Evolutionary conservation across 2,113 vertebrate genomes (phyloP).

Genomic region (Willisornis vidua): DNA sequence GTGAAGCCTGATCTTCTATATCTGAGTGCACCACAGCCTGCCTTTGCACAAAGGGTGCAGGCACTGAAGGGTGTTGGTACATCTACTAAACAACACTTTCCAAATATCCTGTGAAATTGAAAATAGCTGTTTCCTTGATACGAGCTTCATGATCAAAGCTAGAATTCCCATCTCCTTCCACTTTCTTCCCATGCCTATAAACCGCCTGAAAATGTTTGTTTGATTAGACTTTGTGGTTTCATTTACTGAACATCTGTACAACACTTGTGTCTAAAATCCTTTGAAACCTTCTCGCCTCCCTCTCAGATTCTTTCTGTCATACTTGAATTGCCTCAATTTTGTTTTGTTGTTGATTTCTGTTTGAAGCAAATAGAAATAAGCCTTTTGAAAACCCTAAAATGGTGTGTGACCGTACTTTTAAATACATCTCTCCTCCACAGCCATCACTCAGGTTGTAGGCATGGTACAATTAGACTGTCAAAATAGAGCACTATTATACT

Average conservation of each 20-base stretch:
- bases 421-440: neutral
- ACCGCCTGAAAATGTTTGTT: slow-evolving; percentile 47
- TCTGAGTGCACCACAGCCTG: neutral
- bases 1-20: neutral
- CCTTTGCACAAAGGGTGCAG: neutral
- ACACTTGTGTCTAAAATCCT: slow-evolving; percentile 49
- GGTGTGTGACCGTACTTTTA: neutral
- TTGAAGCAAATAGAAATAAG: neutral
- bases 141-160: slow-evolving; percentile 32
- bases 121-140: slow-evolving; percentile 46
- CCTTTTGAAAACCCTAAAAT: neutral
- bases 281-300: slow-evolving; percentile 5
- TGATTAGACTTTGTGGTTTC: slow-evolving; percentile 48
- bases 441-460: neutral
- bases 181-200: slow-evolving; percentile 51
- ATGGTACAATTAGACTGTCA: neutral
- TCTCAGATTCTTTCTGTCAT: neutral
- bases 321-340: neutral
- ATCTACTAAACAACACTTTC: neutral
- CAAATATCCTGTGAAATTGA: slow-evolving; percentile 13
- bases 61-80: neutral
- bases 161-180: slow-evolving; percentile 22
- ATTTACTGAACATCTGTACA: slow-evolving; percentile 56
- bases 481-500: neutral
- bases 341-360: neutral